A percentile compares a stretch with the other conserved stretches of the same genome.
Conservation (phyloP, 2,113 vertebrate species). For the Camelus dromedarius region DNA sequence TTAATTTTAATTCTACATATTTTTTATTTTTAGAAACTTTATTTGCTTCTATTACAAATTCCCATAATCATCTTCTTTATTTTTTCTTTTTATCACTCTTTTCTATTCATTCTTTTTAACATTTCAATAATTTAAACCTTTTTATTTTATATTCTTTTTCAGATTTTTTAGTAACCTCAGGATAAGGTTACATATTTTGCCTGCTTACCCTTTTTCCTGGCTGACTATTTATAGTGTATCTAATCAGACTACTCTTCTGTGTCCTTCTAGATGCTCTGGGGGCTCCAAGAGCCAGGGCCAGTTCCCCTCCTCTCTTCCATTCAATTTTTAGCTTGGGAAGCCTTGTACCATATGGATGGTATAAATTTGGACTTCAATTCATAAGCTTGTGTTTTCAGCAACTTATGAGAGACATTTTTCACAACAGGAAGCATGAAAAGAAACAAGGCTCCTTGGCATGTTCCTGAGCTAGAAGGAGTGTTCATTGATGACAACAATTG, state of each 20-base stretch:
- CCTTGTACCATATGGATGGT: background rate
- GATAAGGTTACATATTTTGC: background rate
- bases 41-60: background rate
- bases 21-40: conserved; percentile 8
- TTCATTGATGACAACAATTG: background rate
- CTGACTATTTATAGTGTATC: background rate
- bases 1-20: background rate
- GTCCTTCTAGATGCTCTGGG: background rate
- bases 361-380: background rate
- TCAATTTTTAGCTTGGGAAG: background rate
- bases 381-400: background rate
- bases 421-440: background rate
- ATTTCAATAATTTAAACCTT: background rate
- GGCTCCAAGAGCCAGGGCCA: background rate
- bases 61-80: background rate
- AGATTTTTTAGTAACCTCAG: background rate
- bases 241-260: background rate
- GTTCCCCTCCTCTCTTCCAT: background rate
- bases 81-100: background rate
- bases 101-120: background rate
- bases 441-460: background rate
- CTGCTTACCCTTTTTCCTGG: background rate
- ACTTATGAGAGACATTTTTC: background rate
- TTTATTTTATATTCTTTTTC: background rate
- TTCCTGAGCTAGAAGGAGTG: background rate